These are phyloP conservation scores for Rynchops niger DNA, from an alignment of 2,113 vertebrate genomes.

Conservation along the genomic window DNA sequence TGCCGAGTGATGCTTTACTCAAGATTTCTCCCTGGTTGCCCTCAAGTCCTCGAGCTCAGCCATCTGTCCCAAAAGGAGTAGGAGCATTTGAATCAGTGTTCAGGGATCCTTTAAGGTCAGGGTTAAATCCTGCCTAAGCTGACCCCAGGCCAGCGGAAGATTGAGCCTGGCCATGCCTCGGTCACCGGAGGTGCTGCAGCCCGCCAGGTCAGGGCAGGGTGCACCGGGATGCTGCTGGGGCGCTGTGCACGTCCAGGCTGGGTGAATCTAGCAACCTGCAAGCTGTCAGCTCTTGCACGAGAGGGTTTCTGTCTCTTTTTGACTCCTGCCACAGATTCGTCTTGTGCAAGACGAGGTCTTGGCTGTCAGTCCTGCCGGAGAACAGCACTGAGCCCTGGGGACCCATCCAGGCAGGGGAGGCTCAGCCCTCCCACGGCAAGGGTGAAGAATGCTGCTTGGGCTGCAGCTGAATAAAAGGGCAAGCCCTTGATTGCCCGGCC, in stretches of 20 bases:
- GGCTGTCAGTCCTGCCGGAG: background rate
- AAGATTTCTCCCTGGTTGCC: background rate
- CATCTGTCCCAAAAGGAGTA: background rate
- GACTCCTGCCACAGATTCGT: background rate
- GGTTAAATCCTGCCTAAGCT: background rate
- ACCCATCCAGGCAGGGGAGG: background rate
- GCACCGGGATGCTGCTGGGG: accelerated
- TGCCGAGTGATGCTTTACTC: background rate
- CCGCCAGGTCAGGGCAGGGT: background rate
- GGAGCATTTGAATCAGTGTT: background rate
- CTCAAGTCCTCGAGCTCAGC: background rate
- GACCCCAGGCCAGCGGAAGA: background rate
- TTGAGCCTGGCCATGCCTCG: background rate
- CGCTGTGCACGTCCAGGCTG: background rate
- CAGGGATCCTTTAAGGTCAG: background rate
- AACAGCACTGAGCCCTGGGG: background rate
- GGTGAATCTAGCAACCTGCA: background rate
- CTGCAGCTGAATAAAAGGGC: background rate
- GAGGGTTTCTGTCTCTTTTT: background rate
- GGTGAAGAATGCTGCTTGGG: background rate
- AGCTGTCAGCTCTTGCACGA: background rate
- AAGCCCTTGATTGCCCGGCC: accelerated
- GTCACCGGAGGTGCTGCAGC: background rate
- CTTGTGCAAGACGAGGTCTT: background rate
- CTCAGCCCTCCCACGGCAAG: background rate